Conservation (phyloP, 2,888 invertebrate species). For the Watsonalla cultraria region DNA sequence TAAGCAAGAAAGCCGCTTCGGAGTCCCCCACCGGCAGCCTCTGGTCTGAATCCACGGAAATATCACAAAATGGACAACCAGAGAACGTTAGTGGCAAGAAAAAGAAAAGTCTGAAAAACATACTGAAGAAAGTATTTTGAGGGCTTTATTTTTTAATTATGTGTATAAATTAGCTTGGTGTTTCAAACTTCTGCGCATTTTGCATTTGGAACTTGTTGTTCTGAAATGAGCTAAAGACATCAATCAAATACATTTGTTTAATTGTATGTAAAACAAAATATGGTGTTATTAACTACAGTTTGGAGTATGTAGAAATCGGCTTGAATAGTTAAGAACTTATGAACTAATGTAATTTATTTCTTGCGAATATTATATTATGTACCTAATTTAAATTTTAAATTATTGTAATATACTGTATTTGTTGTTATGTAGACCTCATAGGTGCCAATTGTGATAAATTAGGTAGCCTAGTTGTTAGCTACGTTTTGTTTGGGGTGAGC, state of each 20-base stretch:
- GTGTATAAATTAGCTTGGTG: conserved; percentile 8
- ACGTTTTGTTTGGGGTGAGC: conserved; percentile 1
- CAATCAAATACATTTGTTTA: background rate
- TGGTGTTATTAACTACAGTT: background rate
- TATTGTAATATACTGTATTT: conserved; percentile 29
- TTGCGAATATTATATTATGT: conserved; percentile 51
- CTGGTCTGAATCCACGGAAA: conserved; percentile 70
- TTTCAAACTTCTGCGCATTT: background rate
- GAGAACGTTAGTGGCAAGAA: conserved; percentile 72
- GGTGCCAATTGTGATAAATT: conserved; percentile 78
- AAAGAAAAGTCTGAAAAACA: conserved; percentile 84
- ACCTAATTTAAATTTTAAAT: conserved; percentile 51
- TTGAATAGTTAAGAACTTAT: conserved; percentile 7
- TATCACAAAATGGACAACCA: conserved; percentile 59
- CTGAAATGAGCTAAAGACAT: background rate
- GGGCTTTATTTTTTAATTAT: conserved; percentile 22
- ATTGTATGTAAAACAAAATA: background rate
- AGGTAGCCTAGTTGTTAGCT: conserved; percentile 64
- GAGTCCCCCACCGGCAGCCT: conserved; percentile 69
- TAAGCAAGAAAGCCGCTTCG: conserved; percentile 55
- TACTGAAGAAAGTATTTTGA: conserved; percentile 89
- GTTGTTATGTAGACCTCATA: conserved; percentile 62
- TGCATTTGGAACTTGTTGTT: background rate
- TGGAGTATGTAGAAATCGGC: background rate
- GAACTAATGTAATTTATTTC: conserved; percentile 64